These are phyloP conservation scores for Zosterops hypoxanthus DNA, from an alignment of 2,113 vertebrate species.

Conservation along the genomic window DNA sequence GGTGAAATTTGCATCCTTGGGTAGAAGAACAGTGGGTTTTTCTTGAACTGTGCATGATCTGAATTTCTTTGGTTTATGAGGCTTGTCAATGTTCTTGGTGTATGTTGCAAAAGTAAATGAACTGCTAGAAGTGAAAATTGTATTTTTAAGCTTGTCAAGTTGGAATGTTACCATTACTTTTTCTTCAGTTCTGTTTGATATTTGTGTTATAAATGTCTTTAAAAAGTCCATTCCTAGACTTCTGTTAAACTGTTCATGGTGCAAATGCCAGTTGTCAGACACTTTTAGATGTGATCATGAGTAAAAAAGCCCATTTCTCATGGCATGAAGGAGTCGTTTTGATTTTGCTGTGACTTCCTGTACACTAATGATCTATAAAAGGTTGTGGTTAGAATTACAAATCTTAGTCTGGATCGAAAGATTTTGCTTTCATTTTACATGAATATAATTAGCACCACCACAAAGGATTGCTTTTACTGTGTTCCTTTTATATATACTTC, in stretches of 20 bases:
- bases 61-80: background rate
- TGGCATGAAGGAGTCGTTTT: conserved; percentile 9
- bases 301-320: background rate
- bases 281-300: background rate
- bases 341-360: conserved; percentile 29
- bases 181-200: background rate
- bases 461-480: conserved; percentile 24
- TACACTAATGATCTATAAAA: conserved; percentile 42
- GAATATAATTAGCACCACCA: conserved; percentile 40
- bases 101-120: background rate
- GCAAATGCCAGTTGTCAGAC: background rate
- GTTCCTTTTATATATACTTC: conserved; percentile 18
- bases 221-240: background rate
- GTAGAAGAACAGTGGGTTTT: background rate
- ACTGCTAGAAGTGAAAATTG: background rate
- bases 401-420: conserved; percentile 15
- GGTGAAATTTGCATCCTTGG: background rate
- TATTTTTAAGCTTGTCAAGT: background rate
- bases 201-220: background rate
- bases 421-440: conserved; percentile 32
- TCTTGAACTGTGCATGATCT: background rate
- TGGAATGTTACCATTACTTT: background rate
- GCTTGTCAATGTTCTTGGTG: background rate
- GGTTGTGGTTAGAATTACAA: conserved; percentile 56
- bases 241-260: background rate